phyloP scores from a whole-genome alignment of 2,888 invertebrate species.

The Muscina levida region DNA sequence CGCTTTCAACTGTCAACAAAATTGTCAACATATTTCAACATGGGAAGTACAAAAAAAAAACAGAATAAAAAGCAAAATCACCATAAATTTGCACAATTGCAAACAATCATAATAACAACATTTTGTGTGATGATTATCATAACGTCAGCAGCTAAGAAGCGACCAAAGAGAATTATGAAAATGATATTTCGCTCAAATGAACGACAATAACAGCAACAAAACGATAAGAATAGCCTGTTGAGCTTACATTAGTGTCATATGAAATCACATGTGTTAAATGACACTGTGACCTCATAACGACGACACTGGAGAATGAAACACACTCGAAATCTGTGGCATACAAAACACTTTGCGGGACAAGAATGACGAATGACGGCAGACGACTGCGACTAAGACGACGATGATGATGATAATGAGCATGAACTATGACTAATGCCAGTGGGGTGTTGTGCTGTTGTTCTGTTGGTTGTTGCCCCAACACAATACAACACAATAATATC shows the following conservation, averaged over 20 bases:
- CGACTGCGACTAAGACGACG: neutral
- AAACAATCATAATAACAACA: constrained; percentile 18
- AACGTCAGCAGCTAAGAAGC: neutral
- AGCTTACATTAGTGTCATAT: constrained; percentile 5
- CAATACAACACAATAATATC: neutral
- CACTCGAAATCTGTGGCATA: constrained; percentile 8
- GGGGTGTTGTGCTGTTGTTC: neutral
- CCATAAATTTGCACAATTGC: constrained; percentile 4
- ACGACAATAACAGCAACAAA: neutral
- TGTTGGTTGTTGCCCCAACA: neutral
- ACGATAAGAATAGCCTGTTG: neutral
- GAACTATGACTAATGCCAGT: constrained; percentile 2
- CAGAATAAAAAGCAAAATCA: neutral
- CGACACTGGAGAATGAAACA: neutral
- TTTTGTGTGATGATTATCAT: constrained; percentile 3
- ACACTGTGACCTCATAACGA: constrained; percentile 29
- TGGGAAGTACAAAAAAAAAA: neutral
- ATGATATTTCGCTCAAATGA: neutral
- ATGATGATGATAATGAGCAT: constrained; percentile 24
- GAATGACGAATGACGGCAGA: too few relatives aligned
- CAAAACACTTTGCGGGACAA: too few relatives aligned
- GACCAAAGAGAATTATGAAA: neutral
- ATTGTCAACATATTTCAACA: neutral
- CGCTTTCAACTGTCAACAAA: neutral
- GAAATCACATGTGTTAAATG: too few relatives aligned